These are phyloP conservation scores for Limonius californicus DNA, from an alignment of 1,140 invertebrate species.

Conservation along the genomic window DNA sequence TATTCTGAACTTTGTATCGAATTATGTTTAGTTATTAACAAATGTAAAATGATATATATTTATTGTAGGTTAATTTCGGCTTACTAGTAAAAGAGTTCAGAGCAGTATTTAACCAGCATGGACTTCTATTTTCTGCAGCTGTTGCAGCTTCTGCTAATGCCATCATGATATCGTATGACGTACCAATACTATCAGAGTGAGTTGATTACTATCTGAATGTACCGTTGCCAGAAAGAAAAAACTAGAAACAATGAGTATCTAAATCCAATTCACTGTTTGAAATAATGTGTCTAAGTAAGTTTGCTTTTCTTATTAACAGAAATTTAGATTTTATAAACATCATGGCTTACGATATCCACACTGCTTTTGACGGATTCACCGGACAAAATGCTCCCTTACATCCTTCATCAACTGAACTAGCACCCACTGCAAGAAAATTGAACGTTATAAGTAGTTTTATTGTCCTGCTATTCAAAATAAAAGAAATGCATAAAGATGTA, in stretches of 20 bases:
- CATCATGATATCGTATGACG: constrained; percentile 58
- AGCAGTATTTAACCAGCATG: constrained; percentile 52
- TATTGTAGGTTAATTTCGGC: constrained; percentile 24
- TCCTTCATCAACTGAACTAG: not conserved
- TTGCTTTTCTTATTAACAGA: constrained; percentile 32
- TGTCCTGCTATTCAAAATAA: too few relatives aligned
- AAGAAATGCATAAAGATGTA: too few relatives aligned
- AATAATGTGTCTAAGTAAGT: not conserved
- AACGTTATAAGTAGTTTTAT: too few relatives aligned
- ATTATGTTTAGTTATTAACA: too few relatives aligned
- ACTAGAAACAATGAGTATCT: not conserved
- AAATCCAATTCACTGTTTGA: not conserved
- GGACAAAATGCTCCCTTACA: constrained; percentile 56
- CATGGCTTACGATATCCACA: constrained; percentile 67
- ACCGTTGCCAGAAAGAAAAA: too few relatives aligned
- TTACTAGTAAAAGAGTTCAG: constrained; percentile 55
- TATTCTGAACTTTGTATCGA: too few relatives aligned
- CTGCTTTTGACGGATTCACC: constrained; percentile 56
- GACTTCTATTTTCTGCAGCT: constrained; percentile 55
- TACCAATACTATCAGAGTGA: constrained; percentile 49
- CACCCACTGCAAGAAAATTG: too few relatives aligned
- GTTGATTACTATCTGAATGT: too few relatives aligned
- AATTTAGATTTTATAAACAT: constrained; percentile 62
- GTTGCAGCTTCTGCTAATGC: constrained; percentile 55
- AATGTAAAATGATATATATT: not conserved